phyloP scores from a whole-genome alignment of 1,140 invertebrate genomes.

The Papilio machaon region DNA sequence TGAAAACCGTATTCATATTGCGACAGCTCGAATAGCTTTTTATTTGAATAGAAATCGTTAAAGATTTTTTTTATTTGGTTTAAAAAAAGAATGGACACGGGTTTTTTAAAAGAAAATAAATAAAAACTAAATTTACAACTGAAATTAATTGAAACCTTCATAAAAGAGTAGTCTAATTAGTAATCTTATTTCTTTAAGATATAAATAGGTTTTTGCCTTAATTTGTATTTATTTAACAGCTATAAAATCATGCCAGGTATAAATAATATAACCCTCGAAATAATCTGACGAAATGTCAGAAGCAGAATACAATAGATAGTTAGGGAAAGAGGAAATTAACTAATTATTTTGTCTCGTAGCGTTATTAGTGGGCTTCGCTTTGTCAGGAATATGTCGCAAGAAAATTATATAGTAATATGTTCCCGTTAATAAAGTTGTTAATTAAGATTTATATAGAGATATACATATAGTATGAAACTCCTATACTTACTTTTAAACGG shows the following conservation, averaged over 20 bases:
- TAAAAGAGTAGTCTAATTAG: not conserved
- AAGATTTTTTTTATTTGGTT: not conserved
- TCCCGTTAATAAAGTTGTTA: not conserved
- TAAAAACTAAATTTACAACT: not conserved
- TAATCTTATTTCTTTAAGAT: no score
- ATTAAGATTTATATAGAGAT: not conserved
- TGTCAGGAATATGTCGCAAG: not conserved
- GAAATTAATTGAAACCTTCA: not conserved
- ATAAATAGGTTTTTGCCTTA: not conserved
- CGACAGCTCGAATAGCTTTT: not conserved
- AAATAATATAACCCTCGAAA: not conserved
- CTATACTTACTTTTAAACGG: no score
- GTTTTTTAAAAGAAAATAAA: not conserved
- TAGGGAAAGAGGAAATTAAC: constrained; percentile 7
- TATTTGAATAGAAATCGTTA: not conserved
- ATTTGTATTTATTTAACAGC: not conserved
- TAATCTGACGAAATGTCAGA: constrained; percentile 2
- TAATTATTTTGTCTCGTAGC: not conserved
- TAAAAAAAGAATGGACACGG: not conserved
- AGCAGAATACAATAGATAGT: not conserved
- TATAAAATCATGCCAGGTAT: not conserved
- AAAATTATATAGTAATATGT: not conserved
- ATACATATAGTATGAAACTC: no score
- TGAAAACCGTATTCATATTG: constrained; percentile 14
- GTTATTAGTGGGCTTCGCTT: not conserved